Base-by-base conservation (phyloP, 2,113 vertebrate genomes). In the Siniperca chuatsi region DNA sequence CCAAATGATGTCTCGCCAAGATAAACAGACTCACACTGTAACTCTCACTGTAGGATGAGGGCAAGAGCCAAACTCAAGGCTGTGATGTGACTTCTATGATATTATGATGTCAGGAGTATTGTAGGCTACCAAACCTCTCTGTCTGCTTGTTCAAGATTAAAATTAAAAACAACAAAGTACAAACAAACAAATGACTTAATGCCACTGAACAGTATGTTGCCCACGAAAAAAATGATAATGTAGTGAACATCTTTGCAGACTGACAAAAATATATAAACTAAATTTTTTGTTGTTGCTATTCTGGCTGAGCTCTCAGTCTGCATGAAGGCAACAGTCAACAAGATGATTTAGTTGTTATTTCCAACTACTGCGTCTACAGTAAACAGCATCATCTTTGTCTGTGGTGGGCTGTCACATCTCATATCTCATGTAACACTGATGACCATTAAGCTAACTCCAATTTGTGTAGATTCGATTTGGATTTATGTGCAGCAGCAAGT, bases 21-120 rank as follows among this genome's bases (percentile, higher is more conserved):
- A 71, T 21, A 83, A 85, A 83, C 78, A 60, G 23, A 54, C 52
- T 77, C 37, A 0, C 23, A 5, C 64, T 71, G 64, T 57, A 65
- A 78, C 62, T 55, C 74, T 66, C 1, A 15, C 50, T 64, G 46
- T 58, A 42, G 16, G 15, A 25, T 23, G 37, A 54, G 44, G 15
- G 7, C n/a, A 15, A 18, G 68, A 64, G 76, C 70, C 75, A 65
- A 68, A 75, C 61, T 42, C 35, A 77, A 70, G 54, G 35, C 48
- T 68, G 55, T 58, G 35, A 78, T 74, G 61, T n/a, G 66, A 66
- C 33, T 57, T 82, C 61, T 68, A 35, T 57, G 66, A 70, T 44
- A 40, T 73, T 50, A 82, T 29, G 20, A 61, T n/a, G 37, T 66
- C 55, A 77, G 67, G 21, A 23, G 70, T 44, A 78, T 48, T 54